Base-by-base conservation (phyloP, 2,113 vertebrate species). In the Chascanopsetta lugubris region DNA sequence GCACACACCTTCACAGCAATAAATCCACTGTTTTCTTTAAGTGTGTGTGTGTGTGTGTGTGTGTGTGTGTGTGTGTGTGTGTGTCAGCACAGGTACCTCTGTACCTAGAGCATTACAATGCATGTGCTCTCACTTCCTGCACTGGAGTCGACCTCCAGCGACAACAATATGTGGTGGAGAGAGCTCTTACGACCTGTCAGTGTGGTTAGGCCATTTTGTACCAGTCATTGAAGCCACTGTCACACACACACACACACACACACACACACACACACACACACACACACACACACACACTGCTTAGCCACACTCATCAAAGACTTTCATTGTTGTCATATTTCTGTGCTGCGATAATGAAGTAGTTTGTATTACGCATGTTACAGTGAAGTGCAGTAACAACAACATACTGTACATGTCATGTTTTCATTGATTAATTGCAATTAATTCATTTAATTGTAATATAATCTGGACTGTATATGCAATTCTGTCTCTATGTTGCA, bases 81-180 rank as follows among this genome's bases (percentile, higher is more conserved):
- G 17, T 27, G 15, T 51, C 53, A 18, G 36, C 13, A 18, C 30
- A 59, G 49, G 34, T 51, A 61, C 40, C 20, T 74, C 6, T 18
- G 10, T 60, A 66, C n/a, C 27, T 67, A 30, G 38, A 30, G 20
- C 8, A 43, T 49, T 42, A 75, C 53, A 71, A 74, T 63, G 57
- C 53, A 20, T 11, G 17, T 24, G 60, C 72, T 61, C 9, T 30
- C 34, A 5, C 20, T 68, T 27, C 42, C 21, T 80, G 51, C 36
- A 69, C 75, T 49, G 47, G 46, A 71, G 57, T 85, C 63, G 70
- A 69, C 73, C 66, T 64, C 56, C 43, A 60, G 40, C 63, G 71
- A 60, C 62, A 75, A 74, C 61, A 74, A 62, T 24, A 43, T 65
- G 73, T 29, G 22, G 12, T 12, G 54, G 17, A 13, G 17, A 13